Percentiles rank a stretch among this genome's conserved stretches.
These are phyloP conservation scores for Gari tellinella DNA, from an alignment of 2,888 invertebrate genomes.

Conservation along the genomic window DNA sequence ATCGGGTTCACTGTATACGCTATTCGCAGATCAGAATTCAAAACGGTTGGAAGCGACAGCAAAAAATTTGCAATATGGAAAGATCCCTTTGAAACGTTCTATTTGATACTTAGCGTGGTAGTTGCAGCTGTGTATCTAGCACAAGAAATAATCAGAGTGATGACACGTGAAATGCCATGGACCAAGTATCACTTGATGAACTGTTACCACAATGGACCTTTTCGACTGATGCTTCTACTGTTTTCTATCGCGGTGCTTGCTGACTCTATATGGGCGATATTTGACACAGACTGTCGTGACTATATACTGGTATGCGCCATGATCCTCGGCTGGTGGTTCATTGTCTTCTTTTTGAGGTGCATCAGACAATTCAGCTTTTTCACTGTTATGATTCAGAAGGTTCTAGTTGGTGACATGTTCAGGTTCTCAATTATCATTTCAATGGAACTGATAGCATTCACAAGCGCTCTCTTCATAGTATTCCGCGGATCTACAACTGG, in stretches of 20 bases:
- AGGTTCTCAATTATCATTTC: constrained; percentile 59
- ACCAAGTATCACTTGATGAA: constrained; percentile 41
- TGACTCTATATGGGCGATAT: constrained; percentile 44
- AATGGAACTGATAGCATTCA: constrained; percentile 57
- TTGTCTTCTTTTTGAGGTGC: constrained; percentile 58
- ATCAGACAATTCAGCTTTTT: constrained; percentile 56
- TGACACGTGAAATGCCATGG: constrained; percentile 52
- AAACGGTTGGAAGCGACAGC: neutral
- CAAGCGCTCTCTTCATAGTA: constrained; percentile 51
- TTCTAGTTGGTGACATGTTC: constrained; percentile 59
- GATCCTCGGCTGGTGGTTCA: constrained; percentile 63
- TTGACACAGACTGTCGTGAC: constrained; percentile 33
- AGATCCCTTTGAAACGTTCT: constrained; percentile 35
- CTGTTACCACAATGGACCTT: constrained; percentile 61
- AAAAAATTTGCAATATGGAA: constrained; percentile 17
- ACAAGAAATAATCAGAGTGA: constrained; percentile 41
- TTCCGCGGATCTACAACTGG: constrained; percentile 37
- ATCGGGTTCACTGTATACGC: constrained; percentile 45
- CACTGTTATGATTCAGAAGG: constrained; percentile 62
- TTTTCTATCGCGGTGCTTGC: constrained; percentile 41
- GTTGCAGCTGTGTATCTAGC: constrained; percentile 21
- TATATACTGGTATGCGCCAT: constrained; percentile 50
- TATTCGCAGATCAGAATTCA: constrained; percentile 29
- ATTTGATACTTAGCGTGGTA: constrained; percentile 24
- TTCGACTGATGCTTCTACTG: constrained; percentile 41